Evolutionary conservation across 2,797 vertebrate species (phyloP).

Genomic region (Sebastes cheni): DNA sequence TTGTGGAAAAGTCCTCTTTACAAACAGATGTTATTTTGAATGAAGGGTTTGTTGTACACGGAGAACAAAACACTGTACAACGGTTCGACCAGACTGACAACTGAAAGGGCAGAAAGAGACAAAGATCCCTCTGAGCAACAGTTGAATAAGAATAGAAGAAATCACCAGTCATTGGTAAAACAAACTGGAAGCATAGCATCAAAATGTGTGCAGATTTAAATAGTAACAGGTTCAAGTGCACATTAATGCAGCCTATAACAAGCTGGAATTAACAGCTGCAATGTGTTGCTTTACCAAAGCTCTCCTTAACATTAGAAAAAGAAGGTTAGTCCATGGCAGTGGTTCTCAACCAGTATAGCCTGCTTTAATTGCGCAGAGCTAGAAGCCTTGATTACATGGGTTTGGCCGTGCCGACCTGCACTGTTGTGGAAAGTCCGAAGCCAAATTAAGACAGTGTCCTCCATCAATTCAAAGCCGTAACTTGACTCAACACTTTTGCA

Average conservation of each 20-base stretch:
- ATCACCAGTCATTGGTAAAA: background rate
- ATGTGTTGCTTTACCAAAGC: background rate
- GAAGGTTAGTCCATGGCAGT: too few relatives aligned
- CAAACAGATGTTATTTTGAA: background rate
- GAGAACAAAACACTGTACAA: background rate
- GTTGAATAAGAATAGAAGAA: background rate
- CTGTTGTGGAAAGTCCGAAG: background rate
- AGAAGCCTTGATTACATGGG: background rate
- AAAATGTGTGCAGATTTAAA: background rate
- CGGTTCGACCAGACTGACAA: background rate
- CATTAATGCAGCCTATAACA: background rate
- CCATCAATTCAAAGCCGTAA: too few relatives aligned
- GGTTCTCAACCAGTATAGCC: too few relatives aligned
- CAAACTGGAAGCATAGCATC: too few relatives aligned
- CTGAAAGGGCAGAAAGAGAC: background rate
- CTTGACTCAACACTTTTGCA: too few relatives aligned
- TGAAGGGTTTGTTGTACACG: background rate
- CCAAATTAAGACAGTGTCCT: too few relatives aligned
- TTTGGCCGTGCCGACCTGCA: background rate
- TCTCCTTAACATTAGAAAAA: background rate
- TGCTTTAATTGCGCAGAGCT: too few relatives aligned
- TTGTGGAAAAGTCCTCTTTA: background rate
- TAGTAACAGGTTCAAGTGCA: background rate
- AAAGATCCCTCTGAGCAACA: background rate
- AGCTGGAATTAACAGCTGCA: background rate